Evolutionary conservation across 2,113 vertebrate genomes (phyloP).

Genomic region (Leucopsar rothschildi): DNA sequence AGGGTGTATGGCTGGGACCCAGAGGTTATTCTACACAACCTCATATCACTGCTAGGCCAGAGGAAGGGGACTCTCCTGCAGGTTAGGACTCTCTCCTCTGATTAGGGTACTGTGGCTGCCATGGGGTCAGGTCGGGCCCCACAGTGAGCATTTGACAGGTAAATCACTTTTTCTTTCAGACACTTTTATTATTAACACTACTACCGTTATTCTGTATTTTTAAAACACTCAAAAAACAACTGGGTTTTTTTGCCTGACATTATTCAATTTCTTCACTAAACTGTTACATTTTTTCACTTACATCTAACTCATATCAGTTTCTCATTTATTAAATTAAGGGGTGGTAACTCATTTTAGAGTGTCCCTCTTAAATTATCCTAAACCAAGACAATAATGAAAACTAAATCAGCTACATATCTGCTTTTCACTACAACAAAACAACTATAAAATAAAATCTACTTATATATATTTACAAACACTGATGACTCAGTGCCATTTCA

Average conservation of each 20-base stretch:
- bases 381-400: background rate
- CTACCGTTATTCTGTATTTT: background rate
- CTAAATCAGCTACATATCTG: background rate
- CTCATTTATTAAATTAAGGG: background rate
- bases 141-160: background rate
- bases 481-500: background rate
- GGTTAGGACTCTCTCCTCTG: background rate
- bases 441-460: background rate
- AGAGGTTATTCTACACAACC: background rate
- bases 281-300: background rate
- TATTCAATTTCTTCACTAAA: background rate
- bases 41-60: background rate
- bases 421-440: background rate
- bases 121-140: too few species aligned
- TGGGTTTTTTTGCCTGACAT: background rate
- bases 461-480: background rate
- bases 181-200: background rate
- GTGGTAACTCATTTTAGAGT: background rate
- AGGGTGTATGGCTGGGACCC: background rate
- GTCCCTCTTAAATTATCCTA: background rate
- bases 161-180: background rate
- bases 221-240: background rate
- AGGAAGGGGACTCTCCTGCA: rapidly evolving
- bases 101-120: too few species aligned
- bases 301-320: background rate